These are phyloP conservation scores for Sminthopsis crassicaudata DNA, from an alignment of 2,113 vertebrate genomes.

Conservation along the genomic window DNA sequence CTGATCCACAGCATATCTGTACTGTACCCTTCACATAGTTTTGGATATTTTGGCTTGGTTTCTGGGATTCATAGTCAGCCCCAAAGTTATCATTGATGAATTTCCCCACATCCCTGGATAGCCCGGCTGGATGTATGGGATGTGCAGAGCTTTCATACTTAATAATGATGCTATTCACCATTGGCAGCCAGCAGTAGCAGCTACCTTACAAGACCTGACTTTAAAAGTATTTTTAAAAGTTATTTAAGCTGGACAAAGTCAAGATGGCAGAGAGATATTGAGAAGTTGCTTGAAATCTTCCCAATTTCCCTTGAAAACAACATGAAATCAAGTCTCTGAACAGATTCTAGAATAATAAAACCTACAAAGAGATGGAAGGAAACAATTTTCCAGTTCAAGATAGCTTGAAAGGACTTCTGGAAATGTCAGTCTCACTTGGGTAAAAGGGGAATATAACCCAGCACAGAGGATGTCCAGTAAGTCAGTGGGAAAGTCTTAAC, in stretches of 20 bases:
- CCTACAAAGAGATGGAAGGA: no score
- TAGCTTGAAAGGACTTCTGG: no score
- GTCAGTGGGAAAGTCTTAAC: no score
- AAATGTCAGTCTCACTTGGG: no score
- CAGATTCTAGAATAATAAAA: no score
- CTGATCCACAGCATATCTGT: conserved; percentile 79
- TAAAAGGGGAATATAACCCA: no score
- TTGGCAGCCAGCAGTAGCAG: conserved; percentile 66
- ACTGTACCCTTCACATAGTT: conserved; percentile 78
- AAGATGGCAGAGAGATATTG: no score
- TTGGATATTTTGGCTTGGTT: conserved; percentile 71
- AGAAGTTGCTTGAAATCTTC: no score
- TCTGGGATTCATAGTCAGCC: conserved; percentile 76
- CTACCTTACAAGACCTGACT: conserved; percentile 72
- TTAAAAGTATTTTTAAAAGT: conserved; percentile 65
- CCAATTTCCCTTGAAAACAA: no score
- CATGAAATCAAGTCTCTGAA: no score
- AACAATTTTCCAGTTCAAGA: no score
- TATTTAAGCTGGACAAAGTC: conserved; percentile 38
- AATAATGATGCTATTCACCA: conserved; percentile 72
- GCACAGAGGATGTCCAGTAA: no score
- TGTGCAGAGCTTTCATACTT: conserved; percentile 81
- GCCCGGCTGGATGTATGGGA: conserved; percentile 69
- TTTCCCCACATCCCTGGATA: conserved; percentile 61
- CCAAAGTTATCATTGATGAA: conserved; percentile 70